Evolutionary conservation across 2,113 vertebrate genomes (phyloP).

Genomic region (Corythornis cristatus): DNA sequence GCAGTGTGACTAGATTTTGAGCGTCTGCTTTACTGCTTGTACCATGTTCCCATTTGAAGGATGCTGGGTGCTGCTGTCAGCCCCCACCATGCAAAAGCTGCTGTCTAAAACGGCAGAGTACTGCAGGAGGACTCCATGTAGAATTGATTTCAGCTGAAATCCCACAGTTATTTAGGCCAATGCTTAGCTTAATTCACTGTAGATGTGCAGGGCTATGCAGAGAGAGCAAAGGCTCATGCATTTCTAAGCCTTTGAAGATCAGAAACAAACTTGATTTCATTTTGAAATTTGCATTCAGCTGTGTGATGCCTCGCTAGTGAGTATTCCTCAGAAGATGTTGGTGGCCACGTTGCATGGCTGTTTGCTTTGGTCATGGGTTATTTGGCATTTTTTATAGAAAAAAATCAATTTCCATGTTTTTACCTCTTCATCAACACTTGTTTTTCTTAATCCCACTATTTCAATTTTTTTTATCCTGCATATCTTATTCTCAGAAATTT

Average conservation of each 20-base stretch:
- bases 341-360: not conserved
- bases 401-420: not conserved
- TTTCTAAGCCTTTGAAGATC: slow-evolving; percentile 39
- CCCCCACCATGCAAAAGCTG: not conserved
- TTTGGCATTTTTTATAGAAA: not conserved
- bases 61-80: not conserved
- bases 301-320: not conserved
- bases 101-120: not conserved
- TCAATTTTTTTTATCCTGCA: not conserved
- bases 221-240: not conserved
- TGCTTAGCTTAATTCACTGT: not conserved
- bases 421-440: not conserved
- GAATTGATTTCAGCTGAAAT: not conserved
- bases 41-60: not conserved
- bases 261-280: not conserved
- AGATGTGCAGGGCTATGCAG: not conserved
- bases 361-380: slow-evolving; percentile 8
- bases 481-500: not conserved
- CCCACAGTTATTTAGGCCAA: not conserved
- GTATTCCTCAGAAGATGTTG: slow-evolving; percentile 5
- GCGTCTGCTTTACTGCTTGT: not conserved
- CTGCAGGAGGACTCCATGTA: not conserved
- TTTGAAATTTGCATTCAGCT: not conserved
- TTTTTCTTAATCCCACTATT: not conserved
- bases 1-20: not conserved